These are phyloP conservation scores for Lasioglossum morio DNA, from an alignment of 2,888 invertebrate species.

Conservation along the genomic window DNA sequence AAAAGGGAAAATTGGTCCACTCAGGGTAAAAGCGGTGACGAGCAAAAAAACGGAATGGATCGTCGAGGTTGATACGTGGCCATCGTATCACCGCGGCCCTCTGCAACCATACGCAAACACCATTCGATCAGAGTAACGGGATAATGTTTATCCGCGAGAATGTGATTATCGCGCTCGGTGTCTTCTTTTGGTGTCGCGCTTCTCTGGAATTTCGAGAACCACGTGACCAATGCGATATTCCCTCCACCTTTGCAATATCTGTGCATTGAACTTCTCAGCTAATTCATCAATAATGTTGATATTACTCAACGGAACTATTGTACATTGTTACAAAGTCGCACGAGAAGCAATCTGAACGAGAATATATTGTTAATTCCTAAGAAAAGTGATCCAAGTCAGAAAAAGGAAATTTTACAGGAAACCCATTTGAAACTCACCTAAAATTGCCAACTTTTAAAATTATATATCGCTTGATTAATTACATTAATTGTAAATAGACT, in stretches of 20 bases:
- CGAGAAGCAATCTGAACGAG: background rate
- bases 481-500: no score
- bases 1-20: slow-evolving; percentile 16
- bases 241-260: background rate
- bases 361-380: background rate
- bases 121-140: background rate
- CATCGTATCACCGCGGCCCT: background rate
- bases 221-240: background rate
- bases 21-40: slow-evolving; percentile 23
- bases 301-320: background rate
- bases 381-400: no score
- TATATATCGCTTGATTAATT: no score
- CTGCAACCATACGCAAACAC: background rate
- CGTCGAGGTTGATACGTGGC: slow-evolving; percentile 11
- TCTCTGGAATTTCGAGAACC: background rate
- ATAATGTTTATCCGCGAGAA: background rate
- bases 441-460: no score
- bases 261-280: background rate
- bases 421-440: no score
- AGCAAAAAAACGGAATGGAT: slow-evolving; percentile 42
- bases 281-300: background rate
- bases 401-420: no score
- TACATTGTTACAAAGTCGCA: background rate
- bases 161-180: background rate
- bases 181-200: background rate